Evolutionary conservation across 2,888 invertebrate species (phyloP), one percentile per base, ranked within the genome.

Genomic region (Leptogaster cylindrica): DNA sequence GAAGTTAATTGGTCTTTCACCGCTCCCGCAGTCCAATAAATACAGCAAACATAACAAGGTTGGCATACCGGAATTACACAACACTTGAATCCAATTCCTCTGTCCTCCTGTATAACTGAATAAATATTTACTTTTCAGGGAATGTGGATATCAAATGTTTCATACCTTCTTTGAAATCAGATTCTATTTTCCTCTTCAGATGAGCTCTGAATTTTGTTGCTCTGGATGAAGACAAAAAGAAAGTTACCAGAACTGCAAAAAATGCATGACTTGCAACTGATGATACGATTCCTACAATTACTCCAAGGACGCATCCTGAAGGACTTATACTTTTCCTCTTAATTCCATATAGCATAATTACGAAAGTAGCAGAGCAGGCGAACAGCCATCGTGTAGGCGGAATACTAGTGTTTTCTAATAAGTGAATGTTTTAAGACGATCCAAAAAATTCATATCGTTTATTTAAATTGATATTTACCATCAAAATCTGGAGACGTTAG

Each of bases 1-100:
- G 79, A 95, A 94, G 79, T 95, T 89, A 46, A 95, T 87, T 1
- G 91, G 87, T 23, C 86, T 82, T 77, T 95, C 94, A 2, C 88
- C 87, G 71, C 89, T 88, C 1, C 92, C 93, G 66, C 89, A 85
- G 79, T 94, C 92, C 70, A 93, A 78, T 70, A 94, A 81, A 77
- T 92, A 93, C 18, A 94, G 80, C 31, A 93, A 75, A 0, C 89
- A 89, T 52, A 94, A 80, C 75, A 91, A 88, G 0, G 90, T 85
- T 14, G 93, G 92, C 86, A 93, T 90, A n/a, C 93, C 94, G 1
- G 77, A 90, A 82, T 95, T 95, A 77, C 94, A 94, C 0, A 95
- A 78, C 4, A 94, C 94, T 81, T 95, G 95, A 10, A 93, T 82
- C 94, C 95, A 95, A 77, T 90, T 92, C 70, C 95, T 85, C 78